phyloP scores from a whole-genome alignment of 2,888 invertebrate genomes.

The Danaus chrysippus region DNA sequence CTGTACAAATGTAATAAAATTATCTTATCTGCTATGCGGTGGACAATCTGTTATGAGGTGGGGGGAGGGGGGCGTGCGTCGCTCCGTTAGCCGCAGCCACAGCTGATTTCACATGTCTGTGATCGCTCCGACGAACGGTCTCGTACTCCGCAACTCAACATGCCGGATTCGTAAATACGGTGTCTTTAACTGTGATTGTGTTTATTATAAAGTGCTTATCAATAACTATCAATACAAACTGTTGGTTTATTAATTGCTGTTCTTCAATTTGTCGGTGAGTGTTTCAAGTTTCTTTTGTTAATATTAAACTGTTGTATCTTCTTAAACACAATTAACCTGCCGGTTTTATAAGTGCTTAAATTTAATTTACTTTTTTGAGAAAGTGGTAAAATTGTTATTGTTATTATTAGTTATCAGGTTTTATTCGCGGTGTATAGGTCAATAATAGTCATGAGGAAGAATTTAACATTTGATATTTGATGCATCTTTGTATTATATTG shows the following conservation, averaged over 20 bases:
- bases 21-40: slow-evolving; percentile 55
- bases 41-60: slow-evolving; percentile 30
- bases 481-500: slow-evolving; percentile 1
- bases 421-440: not conserved
- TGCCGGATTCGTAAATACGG: slow-evolving; percentile 54
- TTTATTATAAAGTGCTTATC: slow-evolving; percentile 23
- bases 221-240: slow-evolving; percentile 16
- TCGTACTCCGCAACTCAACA: slow-evolving; percentile 45
- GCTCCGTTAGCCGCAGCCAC: slow-evolving; percentile 49
- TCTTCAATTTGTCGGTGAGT: slow-evolving; percentile 21
- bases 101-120: slow-evolving; percentile 75
- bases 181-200: slow-evolving; percentile 24
- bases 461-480: not conserved
- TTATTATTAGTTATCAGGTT: not conserved
- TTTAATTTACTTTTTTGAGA: slow-evolving; percentile 3
- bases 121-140: slow-evolving; percentile 50
- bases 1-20: slow-evolving; percentile 57
- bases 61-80: slow-evolving; percentile 41
- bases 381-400: not conserved
- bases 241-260: slow-evolving; percentile 15
- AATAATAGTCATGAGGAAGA: not conserved
- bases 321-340: not conserved
- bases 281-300: slow-evolving; percentile 9
- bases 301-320: not conserved
- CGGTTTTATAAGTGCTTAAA: not conserved